A percentile compares a stretch with the other conserved stretches of the same genome.
These are phyloP conservation scores for Tethya wilhelma DNA, from an alignment of 37 sponge, comb jelly and placozoan species.

Conservation along the genomic window DNA sequence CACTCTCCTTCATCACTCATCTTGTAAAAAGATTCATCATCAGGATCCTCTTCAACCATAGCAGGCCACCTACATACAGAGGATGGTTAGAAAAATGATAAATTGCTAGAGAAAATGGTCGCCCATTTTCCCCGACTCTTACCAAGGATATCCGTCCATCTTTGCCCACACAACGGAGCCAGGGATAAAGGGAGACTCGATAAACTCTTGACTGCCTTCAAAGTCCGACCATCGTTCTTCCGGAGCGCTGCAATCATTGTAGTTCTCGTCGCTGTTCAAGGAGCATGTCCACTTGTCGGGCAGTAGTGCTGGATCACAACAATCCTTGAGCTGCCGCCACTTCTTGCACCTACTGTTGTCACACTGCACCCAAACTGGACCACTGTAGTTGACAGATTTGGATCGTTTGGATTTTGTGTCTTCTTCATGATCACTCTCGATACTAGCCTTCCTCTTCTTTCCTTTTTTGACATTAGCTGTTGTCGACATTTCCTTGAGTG, in stretches of 20 bases:
- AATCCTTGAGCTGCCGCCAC: constrained; percentile 63
- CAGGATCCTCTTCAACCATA: constrained; percentile 79
- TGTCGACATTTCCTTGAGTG: not conserved
- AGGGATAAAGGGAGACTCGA: constrained; percentile 61
- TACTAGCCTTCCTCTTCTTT: constrained; percentile 2
- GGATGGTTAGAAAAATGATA: not conserved
- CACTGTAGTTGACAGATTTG: constrained; percentile 15
- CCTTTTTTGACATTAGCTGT: not conserved
- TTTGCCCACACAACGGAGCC: constrained; percentile 84
- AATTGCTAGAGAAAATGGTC: not conserved
- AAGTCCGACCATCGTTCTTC: constrained; percentile 59
- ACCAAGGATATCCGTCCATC: constrained; percentile 78
- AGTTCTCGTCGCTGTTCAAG: constrained; percentile 59
- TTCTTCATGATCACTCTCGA: not conserved
- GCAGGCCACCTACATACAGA: constrained; percentile 78
- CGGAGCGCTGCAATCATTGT: constrained; percentile 34
- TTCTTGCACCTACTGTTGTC: constrained; percentile 60
- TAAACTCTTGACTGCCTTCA: constrained; percentile 60
- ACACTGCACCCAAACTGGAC: constrained; percentile 86
- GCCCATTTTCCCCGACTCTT: not conserved
- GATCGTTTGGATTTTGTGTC: not conserved
- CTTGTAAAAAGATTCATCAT: constrained; percentile 58
- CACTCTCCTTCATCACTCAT: not conserved
- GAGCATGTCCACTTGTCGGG: constrained; percentile 72
- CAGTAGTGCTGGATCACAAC: constrained; percentile 47